A percentile compares a stretch with the other conserved stretches of the same genome.
phyloP scores from a whole-genome alignment of 2,888 invertebrate species.

The Clunio marinus region DNA sequence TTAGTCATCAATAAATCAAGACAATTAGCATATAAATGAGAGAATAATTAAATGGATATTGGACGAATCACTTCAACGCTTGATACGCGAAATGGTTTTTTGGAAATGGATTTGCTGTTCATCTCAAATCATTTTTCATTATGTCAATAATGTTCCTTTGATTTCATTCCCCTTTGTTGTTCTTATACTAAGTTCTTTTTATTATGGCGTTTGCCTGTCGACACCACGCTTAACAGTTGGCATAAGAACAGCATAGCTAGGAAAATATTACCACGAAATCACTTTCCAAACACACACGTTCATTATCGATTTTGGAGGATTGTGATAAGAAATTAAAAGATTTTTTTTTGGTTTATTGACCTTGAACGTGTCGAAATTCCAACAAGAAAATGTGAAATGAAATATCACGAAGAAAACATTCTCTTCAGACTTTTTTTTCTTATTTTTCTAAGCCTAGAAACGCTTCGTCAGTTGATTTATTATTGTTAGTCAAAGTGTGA shows the following conservation, averaged over 20 bases:
- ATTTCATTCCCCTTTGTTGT: background rate
- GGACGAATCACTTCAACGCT: background rate
- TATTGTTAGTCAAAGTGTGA: slow-evolving; percentile 33
- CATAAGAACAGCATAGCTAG: background rate
- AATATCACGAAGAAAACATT: background rate
- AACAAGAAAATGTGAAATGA: background rate
- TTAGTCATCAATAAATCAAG: slow-evolving; percentile 34
- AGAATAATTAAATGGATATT: slow-evolving; percentile 27
- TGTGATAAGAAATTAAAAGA: too few relatives aligned
- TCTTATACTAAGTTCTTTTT: background rate
- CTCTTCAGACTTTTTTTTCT: slow-evolving; percentile 33
- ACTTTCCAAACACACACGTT: too few relatives aligned
- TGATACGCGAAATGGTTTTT: background rate
- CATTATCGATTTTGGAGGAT: too few relatives aligned
- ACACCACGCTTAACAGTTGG: background rate
- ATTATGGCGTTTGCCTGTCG: background rate
- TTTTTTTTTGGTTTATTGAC: background rate
- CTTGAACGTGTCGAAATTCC: slow-evolving; percentile 11
- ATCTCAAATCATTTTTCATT: slow-evolving; percentile 34
- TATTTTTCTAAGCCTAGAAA: slow-evolving; percentile 8
- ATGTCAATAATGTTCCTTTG: slow-evolving; percentile 32
- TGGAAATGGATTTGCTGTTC: background rate
- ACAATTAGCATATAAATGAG: slow-evolving; percentile 36
- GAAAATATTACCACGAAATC: too few relatives aligned
- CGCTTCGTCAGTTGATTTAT: slow-evolving; percentile 41